A percentile compares a stretch with the other conserved stretches of the same genome.
Evolutionary conservation across 2,888 invertebrate genomes (phyloP).

Genomic region (Timema cristinae): DNA sequence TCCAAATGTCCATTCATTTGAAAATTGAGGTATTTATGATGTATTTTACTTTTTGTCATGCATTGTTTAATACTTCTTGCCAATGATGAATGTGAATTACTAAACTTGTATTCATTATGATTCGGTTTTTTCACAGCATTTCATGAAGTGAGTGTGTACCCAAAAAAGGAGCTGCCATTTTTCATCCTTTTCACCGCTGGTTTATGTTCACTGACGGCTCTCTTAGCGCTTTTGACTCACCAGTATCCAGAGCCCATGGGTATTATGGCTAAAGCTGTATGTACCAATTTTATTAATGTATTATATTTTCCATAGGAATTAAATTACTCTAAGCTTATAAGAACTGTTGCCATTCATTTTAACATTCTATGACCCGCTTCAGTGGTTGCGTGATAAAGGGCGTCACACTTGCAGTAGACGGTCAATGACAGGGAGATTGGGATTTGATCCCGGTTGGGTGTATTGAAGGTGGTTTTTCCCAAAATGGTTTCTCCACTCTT

Average conservation of each 20-base stretch:
- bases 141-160: conserved; percentile 89
- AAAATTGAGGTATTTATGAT: not conserved
- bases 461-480: too few relatives aligned
- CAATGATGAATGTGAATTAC: not conserved
- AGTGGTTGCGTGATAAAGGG: too few relatives aligned
- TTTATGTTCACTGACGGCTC: conserved; percentile 85
- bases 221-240: conserved; percentile 81
- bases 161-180: conserved; percentile 88
- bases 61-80: not conserved
- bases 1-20: too few relatives aligned
- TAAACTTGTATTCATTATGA: too few relatives aligned
- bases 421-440: too few relatives aligned
- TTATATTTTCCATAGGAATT: too few relatives aligned
- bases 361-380: too few relatives aligned
- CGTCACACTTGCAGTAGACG: too few relatives aligned
- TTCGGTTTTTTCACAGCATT: conserved; percentile 52
- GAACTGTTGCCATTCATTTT: too few relatives aligned
- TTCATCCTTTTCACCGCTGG: conserved; percentile 90
- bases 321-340: too few relatives aligned
- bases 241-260: conserved; percentile 91
- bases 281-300: conserved; percentile 21
- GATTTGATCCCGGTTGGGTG: too few relatives aligned
- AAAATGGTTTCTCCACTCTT: too few relatives aligned
- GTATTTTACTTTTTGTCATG: not conserved
- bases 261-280: conserved; percentile 67